Base-by-base conservation (phyloP, 2,113 vertebrate species). In the Terrapene triunguis region DNA sequence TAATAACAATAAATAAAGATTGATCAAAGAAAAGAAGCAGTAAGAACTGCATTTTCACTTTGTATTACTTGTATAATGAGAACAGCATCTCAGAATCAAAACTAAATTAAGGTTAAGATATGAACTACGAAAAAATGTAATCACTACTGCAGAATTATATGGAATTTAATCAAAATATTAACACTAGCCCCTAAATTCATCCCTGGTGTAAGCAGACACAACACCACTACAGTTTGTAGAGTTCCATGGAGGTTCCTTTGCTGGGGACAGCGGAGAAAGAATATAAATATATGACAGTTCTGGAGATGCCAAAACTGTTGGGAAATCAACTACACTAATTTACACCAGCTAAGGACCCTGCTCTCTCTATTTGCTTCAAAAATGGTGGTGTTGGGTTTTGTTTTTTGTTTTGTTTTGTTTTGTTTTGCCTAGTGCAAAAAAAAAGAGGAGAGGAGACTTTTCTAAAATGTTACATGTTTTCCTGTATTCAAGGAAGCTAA, bases 1-100 rank as follows among this genome's bases (percentile, higher is more conserved):
- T 88, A 87, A 86, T 24, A 59, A 44, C 59, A 82, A 27, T 78
- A 89, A 10, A 88, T 89, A 94, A 94, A 94, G 93, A 85, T 29
- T 87, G 79, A 85, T 95, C 47, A 54, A 89, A 86, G 84, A 80
- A 92, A 88, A 76, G 38, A 85, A 87, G 1, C 22, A 84, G 86
- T 81, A 92, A 42, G 94, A 96, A 85, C 90, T 95, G 92, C 35
- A 82, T 88, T 96, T 97, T 95, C 35, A 62, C 13, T 89, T 87
- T 93, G 11, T 53, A 22, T 90, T 44, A 10, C 44, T 93, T 79
- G 50, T 90, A 10, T 80, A 80, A 57, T 48, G 62, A 95, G 80
- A 95, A 82, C 0, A 82, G 53, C 8, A 22, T 54, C 21, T 54
- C 53, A 54, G 53, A 54, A 22, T 9, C 53, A 54, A 54, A 54